Evolutionary conservation across 2,888 invertebrate genomes (phyloP).

Genomic region (Antheraea yamamai): DNA sequence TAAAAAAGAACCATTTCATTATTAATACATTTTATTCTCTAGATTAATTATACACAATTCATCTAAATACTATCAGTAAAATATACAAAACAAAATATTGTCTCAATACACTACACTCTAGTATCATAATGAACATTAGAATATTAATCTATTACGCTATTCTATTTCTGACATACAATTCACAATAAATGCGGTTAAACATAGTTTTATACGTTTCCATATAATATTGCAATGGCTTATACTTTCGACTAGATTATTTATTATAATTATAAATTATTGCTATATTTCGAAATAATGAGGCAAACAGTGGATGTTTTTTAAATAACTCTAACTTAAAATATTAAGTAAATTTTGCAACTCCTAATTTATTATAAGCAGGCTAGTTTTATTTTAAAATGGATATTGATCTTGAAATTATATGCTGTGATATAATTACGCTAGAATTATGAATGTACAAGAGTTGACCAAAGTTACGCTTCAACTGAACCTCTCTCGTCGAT

Average conservation of each 20-base stretch:
- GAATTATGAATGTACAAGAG: not conserved
- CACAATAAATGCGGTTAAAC: constrained; percentile 53
- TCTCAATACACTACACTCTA: constrained; percentile 20
- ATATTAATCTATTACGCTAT: constrained; percentile 28
- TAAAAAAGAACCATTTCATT: not conserved
- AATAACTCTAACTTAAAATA: not conserved
- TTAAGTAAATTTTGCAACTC: not conserved
- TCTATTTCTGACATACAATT: constrained; percentile 34
- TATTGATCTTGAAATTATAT: not conserved
- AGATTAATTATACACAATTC: constrained; percentile 44
- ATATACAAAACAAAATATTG: constrained; percentile 38
- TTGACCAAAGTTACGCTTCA: not conserved
- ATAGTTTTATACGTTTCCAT: constrained; percentile 38
- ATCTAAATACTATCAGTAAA: constrained; percentile 58
- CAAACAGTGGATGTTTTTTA: not conserved
- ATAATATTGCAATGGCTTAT: constrained; percentile 80
- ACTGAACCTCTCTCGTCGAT: not conserved
- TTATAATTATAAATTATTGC: constrained; percentile 70
- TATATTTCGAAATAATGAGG: constrained; percentile 55
- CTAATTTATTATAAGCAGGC: not conserved
- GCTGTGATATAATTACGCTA: too few relatives aligned
- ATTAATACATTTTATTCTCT: not conserved
- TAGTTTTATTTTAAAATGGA: not conserved
- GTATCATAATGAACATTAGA: constrained; percentile 35
- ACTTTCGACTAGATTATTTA: constrained; percentile 78